Evolutionary conservation across 2,797 vertebrate species (phyloP).

Genomic region (Mastacembelus armatus): DNA sequence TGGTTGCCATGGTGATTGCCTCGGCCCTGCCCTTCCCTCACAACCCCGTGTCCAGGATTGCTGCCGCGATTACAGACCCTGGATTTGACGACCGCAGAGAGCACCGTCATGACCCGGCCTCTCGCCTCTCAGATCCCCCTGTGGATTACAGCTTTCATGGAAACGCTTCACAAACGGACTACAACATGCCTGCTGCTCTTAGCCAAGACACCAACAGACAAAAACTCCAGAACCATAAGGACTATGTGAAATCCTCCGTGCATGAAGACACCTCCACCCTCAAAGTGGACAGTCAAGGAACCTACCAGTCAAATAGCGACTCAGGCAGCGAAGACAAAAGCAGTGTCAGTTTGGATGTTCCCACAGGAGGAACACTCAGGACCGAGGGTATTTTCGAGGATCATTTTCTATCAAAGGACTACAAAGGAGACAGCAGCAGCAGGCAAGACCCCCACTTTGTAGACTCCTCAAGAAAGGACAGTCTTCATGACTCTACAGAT

Average conservation of each 20-base stretch:
- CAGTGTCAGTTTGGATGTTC: conserved; percentile 31
- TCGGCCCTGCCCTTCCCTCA: conserved; percentile 88
- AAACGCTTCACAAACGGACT: conserved; percentile 64
- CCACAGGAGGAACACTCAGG: conserved; percentile 49
- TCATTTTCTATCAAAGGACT: conserved; percentile 57
- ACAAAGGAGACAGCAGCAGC: conserved; percentile 41
- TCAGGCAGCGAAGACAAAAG: conserved; percentile 42
- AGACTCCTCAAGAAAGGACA: conserved; percentile 39
- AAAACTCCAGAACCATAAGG: conserved; percentile 43
- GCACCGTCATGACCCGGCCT: conserved; percentile 55
- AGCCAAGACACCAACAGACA: conserved; percentile 37
- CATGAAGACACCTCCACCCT: conserved; percentile 39
- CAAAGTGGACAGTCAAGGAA: conserved; percentile 46
- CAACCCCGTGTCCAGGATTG: conserved; percentile 79
- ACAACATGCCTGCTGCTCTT: conserved; percentile 48
- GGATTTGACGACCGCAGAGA: conserved; percentile 56
- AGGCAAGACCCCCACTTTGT: conserved; percentile 33
- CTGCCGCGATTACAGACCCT: conserved; percentile 72
- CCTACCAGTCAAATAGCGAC: conserved; percentile 28
- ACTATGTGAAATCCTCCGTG: conserved; percentile 39
- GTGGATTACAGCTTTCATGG: conserved; percentile 55
- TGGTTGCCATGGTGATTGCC: conserved; percentile 91
- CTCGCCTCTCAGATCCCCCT: conserved; percentile 44
- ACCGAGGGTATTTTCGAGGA: conserved; percentile 49
- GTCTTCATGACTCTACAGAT: conserved; percentile 30